phyloP scores from a whole-genome alignment of 2,888 invertebrate species.

The Eugnorisma glareosa region DNA sequence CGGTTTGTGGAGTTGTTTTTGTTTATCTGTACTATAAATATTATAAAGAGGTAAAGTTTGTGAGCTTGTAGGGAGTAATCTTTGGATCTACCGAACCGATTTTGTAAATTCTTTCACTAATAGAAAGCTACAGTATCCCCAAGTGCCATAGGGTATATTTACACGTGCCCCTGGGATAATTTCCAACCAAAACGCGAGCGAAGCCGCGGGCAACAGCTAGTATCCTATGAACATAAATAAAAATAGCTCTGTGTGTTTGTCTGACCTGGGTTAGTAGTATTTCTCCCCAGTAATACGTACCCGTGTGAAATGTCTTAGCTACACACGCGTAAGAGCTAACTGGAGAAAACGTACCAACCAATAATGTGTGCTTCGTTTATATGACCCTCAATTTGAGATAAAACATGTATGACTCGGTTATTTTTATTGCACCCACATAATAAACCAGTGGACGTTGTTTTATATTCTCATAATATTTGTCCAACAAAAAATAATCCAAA shows the following conservation, averaged over 20 bases:
- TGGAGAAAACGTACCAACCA: not conserved
- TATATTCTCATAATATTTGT: constrained; percentile 30
- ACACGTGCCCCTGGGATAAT: too few species aligned
- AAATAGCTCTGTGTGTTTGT: not conserved
- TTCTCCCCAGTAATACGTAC: not conserved
- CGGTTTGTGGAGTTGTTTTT: not conserved
- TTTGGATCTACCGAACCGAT: too few species aligned
- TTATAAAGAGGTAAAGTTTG: too few species aligned
- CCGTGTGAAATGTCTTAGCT: not conserved
- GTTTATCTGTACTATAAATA: too few species aligned
- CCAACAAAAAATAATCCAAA: constrained; percentile 18
- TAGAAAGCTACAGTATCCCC: too few species aligned
- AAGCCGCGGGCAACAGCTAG: too few species aligned
- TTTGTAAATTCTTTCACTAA: too few species aligned
- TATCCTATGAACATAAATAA: too few species aligned
- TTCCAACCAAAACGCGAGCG: too few species aligned
- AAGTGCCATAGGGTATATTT: too few species aligned
- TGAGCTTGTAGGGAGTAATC: too few species aligned
- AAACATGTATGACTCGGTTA: constrained; percentile 9
- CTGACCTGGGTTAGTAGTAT: not conserved
- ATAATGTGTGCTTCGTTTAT: not conserved
- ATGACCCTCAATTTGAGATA: constrained; percentile 7
- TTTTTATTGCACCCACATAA: constrained; percentile 21
- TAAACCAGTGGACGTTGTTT: constrained; percentile 16
- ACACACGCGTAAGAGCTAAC: not conserved